These are phyloP conservation scores for Styela clava DNA, from an alignment of 23 tunicate genomes.

Conservation along the genomic window DNA sequence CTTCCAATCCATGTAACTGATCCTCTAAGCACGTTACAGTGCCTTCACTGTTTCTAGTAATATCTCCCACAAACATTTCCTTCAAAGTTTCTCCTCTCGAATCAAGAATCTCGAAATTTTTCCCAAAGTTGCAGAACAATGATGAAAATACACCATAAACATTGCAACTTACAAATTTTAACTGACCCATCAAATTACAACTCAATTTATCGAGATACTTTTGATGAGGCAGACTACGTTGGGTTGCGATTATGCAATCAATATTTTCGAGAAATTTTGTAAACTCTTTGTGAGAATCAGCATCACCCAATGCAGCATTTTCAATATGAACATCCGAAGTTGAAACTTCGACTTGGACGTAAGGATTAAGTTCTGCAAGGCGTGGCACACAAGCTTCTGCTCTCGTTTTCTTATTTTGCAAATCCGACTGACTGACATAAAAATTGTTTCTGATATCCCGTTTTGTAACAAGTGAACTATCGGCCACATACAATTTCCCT, in stretches of 20 bases:
- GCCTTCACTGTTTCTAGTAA: not conserved
- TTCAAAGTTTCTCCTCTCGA: conserved; percentile 8
- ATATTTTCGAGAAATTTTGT: not conserved
- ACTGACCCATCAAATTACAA: not conserved
- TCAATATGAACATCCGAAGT: not conserved
- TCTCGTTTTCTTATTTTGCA: not conserved
- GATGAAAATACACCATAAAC: conserved; percentile 25
- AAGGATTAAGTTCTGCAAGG: conserved; percentile 21
- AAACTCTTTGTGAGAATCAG: not conserved
- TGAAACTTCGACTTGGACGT: conserved; percentile 6
- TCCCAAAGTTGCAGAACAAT: conserved; percentile 20
- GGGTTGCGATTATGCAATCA: conserved; percentile 1
- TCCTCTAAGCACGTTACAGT: conserved; percentile 22
- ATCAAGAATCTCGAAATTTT: conserved; percentile 9
- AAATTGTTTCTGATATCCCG: conserved; percentile 7
- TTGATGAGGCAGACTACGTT: not conserved
- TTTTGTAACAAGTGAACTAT: not conserved
- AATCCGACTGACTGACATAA: conserved; percentile 6
- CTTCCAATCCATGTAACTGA: conserved; percentile 9
- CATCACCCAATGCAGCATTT: not conserved
- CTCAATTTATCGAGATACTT: not conserved
- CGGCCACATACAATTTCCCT: not conserved
- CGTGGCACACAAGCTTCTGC: conserved; percentile 19
- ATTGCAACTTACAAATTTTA: conserved; percentile 11
- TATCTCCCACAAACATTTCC: conserved; percentile 12